Evolutionary conservation across 2,888 invertebrate species (phyloP).

Genomic region (Alloscopus bannaensis): DNA sequence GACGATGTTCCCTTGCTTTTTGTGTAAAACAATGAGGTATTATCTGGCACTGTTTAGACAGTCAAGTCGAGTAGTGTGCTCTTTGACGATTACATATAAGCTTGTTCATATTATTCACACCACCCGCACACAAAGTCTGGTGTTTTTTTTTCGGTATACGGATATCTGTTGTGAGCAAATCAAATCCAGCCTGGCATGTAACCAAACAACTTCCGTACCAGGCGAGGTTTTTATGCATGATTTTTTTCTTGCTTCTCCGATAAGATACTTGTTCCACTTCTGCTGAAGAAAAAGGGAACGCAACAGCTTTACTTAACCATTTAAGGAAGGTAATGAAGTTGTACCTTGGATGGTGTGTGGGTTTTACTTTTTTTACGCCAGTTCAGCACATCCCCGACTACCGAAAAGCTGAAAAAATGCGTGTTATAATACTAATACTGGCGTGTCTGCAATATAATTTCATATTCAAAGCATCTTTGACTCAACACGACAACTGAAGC

Average conservation of each 20-base stretch:
- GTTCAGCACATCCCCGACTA: no score
- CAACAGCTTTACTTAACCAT: conserved; percentile 21
- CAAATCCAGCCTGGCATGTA: conserved; percentile 36
- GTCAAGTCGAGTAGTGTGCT: conserved; percentile 14
- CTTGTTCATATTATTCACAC: neutral
- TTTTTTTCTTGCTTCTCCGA: no score
- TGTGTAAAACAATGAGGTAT: conserved; percentile 16
- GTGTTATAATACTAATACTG: no score
- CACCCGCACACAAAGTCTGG: neutral
- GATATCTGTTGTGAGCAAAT: conserved; percentile 9
- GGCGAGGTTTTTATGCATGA: conserved; percentile 22
- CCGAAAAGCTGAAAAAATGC: no score
- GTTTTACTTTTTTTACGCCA: no score
- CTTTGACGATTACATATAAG: neutral
- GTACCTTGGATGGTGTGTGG: no score
- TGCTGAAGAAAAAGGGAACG: conserved; percentile 12
- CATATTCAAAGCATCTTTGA: no score
- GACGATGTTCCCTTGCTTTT: conserved; percentile 42
- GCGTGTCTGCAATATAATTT: no score
- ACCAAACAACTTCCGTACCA: conserved; percentile 45
- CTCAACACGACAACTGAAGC: no score
- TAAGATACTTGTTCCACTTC: no score
- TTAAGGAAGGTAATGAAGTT: neutral
- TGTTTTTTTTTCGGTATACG: neutral
- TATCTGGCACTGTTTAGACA: conserved; percentile 1